These are phyloP conservation scores for Galleria mellonella DNA, from an alignment of 1,140 invertebrate species.

Conservation along the genomic window DNA sequence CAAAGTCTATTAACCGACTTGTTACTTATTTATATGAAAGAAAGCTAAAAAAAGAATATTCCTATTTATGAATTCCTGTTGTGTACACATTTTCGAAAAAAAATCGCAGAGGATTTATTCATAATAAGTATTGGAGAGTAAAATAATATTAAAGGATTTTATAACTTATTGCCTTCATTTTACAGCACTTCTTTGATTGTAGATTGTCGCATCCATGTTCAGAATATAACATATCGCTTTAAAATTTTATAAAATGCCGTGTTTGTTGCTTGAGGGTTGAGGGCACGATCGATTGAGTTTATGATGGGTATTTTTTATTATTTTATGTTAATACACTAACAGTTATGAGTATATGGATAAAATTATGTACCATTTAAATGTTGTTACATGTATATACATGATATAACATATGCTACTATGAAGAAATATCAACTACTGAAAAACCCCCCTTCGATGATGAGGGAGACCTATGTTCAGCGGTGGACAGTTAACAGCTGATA, in stretches of 20 bases:
- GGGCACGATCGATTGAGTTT: slow-evolving; percentile 41
- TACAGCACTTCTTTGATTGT: slow-evolving; percentile 42
- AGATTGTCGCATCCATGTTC: slow-evolving; percentile 29
- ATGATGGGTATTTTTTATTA: slow-evolving; percentile 56
- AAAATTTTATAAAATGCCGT: slow-evolving; percentile 38
- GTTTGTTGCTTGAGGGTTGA: slow-evolving; percentile 46
- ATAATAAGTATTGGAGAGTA: slow-evolving; percentile 38
- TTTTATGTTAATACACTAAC: slow-evolving; percentile 49
- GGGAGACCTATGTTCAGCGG: no score
- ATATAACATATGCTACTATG: no score
- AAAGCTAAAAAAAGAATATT: slow-evolving; percentile 20
- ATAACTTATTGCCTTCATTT: slow-evolving; percentile 41
- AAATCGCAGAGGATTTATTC: slow-evolving; percentile 47
- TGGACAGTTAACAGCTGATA: no score
- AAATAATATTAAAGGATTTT: slow-evolving; percentile 30
- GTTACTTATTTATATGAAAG: no score
- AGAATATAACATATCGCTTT: slow-evolving; percentile 38
- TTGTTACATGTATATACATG: no score
- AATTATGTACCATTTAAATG: slow-evolving; percentile 24
- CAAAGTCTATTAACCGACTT: no score
- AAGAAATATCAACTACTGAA: no score
- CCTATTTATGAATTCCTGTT: slow-evolving; percentile 49
- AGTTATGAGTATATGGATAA: slow-evolving; percentile 28
- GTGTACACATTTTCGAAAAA: slow-evolving; percentile 53
- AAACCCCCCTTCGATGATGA: no score